phyloP scores from a whole-genome alignment of 2,888 invertebrate species.

The Andrena flavipes region DNA sequence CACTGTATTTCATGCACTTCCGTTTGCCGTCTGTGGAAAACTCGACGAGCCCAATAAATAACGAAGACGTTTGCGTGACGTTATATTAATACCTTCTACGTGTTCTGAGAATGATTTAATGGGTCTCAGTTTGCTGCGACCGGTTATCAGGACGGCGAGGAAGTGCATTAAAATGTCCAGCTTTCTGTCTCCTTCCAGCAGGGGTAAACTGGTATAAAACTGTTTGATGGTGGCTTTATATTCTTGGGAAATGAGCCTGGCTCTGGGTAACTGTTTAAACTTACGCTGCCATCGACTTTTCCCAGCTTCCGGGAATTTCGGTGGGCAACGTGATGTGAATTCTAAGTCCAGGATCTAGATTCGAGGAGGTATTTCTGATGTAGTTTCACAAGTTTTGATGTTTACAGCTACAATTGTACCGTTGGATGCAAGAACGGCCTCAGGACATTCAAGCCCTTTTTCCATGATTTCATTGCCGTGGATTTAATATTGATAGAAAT shows the following conservation, averaged over 20 bases:
- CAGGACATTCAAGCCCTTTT: too few species aligned
- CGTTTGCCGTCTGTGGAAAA: too few species aligned
- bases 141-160: neutral
- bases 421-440: too few species aligned
- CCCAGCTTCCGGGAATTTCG: neutral
- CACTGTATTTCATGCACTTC: neutral
- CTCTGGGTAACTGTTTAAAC: neutral
- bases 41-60: slow-evolving; percentile 1
- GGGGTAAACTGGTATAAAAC: neutral
- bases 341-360: neutral
- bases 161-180: neutral
- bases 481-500: too few species aligned
- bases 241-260: slow-evolving; percentile 8
- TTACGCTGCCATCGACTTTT: slow-evolving; percentile 1
- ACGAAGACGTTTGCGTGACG: slow-evolving; percentile 12
- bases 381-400: too few species aligned
- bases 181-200: neutral
- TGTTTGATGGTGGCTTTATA: neutral
- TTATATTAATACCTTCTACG: slow-evolving; percentile 17
- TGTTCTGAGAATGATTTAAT: slow-evolving; percentile 36
- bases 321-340: neutral
- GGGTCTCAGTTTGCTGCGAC: slow-evolving; percentile 3
- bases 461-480: too few species aligned
- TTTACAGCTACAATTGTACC: too few species aligned
- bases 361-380: neutral